Evolutionary conservation across 2,888 invertebrate species (phyloP).

Genomic region (Acanthacorydalis orientalis): DNA sequence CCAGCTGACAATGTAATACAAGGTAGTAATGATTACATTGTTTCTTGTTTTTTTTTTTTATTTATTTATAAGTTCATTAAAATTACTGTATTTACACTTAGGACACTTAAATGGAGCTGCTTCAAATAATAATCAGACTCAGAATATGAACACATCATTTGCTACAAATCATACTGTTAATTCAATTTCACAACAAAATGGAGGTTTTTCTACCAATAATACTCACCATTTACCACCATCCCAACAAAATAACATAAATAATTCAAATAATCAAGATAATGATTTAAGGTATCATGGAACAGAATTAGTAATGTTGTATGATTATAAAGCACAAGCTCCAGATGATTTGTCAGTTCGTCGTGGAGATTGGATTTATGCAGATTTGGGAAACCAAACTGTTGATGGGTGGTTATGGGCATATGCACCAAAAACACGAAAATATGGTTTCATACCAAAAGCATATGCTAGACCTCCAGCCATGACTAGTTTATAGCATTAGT

Average conservation of each 20-base stretch:
- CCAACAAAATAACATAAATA: slow-evolving; percentile 8
- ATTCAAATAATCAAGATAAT: slow-evolving; percentile 23
- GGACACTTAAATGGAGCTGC: slow-evolving; percentile 28
- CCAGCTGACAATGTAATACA: slow-evolving; percentile 68
- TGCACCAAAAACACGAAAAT: slow-evolving; percentile 79
- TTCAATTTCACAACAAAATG: slow-evolving; percentile 10
- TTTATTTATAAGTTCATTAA: neutral
- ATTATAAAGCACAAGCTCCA: slow-evolving; percentile 89
- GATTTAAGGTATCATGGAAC: slow-evolving; percentile 73
- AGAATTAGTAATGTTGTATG: slow-evolving; percentile 85
- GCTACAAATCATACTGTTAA: slow-evolving; percentile 11
- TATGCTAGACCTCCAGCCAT: slow-evolving; percentile 86
- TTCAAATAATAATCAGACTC: slow-evolving; percentile 13
- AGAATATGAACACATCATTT: slow-evolving; percentile 12
- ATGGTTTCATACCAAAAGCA: slow-evolving; percentile 90
- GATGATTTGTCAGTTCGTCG: slow-evolving; percentile 80
- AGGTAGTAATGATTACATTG: slow-evolving; percentile 21
- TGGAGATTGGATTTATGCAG: slow-evolving; percentile 92
- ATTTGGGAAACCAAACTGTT: slow-evolving; percentile 81
- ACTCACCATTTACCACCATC: slow-evolving; percentile 9
- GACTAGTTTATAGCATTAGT: slow-evolving; percentile 49
- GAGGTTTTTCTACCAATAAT: slow-evolving; percentile 7
- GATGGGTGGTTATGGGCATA: slow-evolving; percentile 94
- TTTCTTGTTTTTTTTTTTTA: slow-evolving; percentile 3
- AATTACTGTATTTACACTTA: slow-evolving; percentile 9